phyloP scores from a whole-genome alignment of 2,797 vertebrate genomes.

The Microhierax caerulescens region DNA sequence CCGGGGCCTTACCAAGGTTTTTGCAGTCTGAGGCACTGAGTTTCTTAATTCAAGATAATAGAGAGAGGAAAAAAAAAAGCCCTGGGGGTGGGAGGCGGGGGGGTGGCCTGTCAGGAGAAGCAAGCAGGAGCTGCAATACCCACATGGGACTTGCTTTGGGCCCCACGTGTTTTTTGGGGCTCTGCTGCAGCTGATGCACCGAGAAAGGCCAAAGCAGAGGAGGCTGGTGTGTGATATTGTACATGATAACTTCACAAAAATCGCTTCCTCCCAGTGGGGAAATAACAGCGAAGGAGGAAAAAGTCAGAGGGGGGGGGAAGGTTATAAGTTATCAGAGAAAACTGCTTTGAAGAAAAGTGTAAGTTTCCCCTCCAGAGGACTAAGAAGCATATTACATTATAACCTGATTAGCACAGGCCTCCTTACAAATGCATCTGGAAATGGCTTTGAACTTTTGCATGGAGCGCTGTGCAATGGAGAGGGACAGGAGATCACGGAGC shows the following conservation, averaged over 20 bases:
- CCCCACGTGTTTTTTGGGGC: accelerated
- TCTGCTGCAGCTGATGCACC: neutral
- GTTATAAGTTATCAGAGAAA: slow-evolving; percentile 56
- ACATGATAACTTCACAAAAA: neutral
- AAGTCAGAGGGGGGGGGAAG: neutral
- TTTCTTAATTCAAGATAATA: neutral
- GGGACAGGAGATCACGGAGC: neutral
- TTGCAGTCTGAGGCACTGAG: neutral
- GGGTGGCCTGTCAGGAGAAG: neutral
- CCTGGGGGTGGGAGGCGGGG: no score
- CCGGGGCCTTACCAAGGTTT: neutral
- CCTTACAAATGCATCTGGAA: slow-evolving; percentile 74
- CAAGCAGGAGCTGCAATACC: neutral
- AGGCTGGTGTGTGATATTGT: neutral
- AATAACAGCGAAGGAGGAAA: neutral
- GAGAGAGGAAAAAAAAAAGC: accelerated
- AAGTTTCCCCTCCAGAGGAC: slow-evolving; percentile 72
- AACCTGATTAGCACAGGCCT: slow-evolving; percentile 75
- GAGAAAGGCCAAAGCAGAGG: neutral
- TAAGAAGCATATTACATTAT: slow-evolving; percentile 63
- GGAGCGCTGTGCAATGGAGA: slow-evolving; percentile 3
- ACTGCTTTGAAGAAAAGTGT: slow-evolving; percentile 77
- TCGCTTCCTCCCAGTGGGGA: neutral
- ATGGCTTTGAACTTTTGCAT: slow-evolving; percentile 74
- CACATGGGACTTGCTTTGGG: neutral